Evolutionary conservation across 2,888 invertebrate genomes (phyloP).

Genomic region (Augiades crinisus): DNA sequence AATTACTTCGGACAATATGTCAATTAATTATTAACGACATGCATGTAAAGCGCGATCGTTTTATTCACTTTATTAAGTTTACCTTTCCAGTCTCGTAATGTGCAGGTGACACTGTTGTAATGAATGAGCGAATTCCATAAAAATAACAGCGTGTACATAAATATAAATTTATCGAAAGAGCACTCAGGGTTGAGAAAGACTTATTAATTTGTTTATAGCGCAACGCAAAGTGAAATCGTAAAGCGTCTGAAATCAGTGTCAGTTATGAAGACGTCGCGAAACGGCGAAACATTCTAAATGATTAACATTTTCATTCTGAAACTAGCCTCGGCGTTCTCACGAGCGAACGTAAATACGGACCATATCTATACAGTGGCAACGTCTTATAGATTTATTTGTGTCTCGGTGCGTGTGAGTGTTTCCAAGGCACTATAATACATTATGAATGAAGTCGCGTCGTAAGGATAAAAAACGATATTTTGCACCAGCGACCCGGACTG

Average conservation of each 20-base stretch:
- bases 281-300: constrained; percentile 5
- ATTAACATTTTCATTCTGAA: constrained; percentile 19
- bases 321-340: constrained; percentile 16
- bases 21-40: constrained; percentile 26
- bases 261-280: constrained; percentile 12
- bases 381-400: constrained; percentile 50
- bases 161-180: neutral
- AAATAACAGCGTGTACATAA: neutral
- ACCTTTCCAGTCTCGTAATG: constrained; percentile 19
- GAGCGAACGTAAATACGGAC: constrained; percentile 35
- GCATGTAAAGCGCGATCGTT: constrained; percentile 21
- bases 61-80: constrained; percentile 17
- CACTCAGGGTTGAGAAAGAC: neutral
- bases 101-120: constrained; percentile 16
- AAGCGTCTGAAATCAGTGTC: constrained; percentile 2
- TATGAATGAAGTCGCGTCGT: constrained; percentile 76
- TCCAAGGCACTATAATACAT: constrained; percentile 69
- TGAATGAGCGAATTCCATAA: constrained; percentile 15
- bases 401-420: constrained; percentile 48
- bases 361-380: constrained; percentile 2
- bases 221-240: constrained; percentile 1
- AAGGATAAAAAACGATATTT: constrained; percentile 64
- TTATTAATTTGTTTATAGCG: neutral
- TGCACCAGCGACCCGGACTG: constrained; percentile 52
- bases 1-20: constrained; percentile 26